These are phyloP conservation scores for Moxostoma hubbsi DNA, from an alignment of 2,797 vertebrate genomes.

Conservation along the genomic window DNA sequence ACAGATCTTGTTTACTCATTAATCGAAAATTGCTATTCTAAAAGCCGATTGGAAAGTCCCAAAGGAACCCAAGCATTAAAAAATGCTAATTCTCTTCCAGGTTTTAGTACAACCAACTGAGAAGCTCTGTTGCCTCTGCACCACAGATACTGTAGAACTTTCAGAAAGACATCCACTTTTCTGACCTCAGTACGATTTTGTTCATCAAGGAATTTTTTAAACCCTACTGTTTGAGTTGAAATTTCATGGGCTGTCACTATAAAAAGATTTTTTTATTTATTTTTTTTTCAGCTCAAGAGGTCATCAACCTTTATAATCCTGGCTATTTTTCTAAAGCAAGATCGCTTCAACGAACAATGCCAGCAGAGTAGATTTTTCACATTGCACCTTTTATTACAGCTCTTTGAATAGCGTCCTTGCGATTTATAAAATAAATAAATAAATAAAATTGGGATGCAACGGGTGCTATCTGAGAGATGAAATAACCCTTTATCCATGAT, in stretches of 20 bases:
- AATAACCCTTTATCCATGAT: conserved; percentile 25
- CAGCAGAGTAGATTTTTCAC: conserved; percentile 8
- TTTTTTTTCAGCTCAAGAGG: conserved; percentile 50
- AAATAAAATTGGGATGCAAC: neutral
- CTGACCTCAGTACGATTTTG: conserved; percentile 22
- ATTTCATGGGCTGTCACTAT: conserved; percentile 48
- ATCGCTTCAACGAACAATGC: conserved; percentile 35
- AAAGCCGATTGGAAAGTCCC: no score
- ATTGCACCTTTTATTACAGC: conserved; percentile 26
- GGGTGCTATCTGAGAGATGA: conserved; percentile 16
- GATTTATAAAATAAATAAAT: neutral
- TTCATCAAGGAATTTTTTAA: conserved; percentile 39
- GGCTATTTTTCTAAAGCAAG: conserved; percentile 31
- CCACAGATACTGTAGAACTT: neutral
- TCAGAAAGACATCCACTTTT: neutral
- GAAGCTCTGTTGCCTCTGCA: neutral
- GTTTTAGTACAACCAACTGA: no score
- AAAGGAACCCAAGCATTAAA: no score
- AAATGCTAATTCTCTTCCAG: no score
- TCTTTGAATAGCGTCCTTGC: conserved; percentile 24
- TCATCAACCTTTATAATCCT: conserved; percentile 54
- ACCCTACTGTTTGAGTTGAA: conserved; percentile 26
- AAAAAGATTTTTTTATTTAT: conserved; percentile 31
- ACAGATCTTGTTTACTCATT: no score
- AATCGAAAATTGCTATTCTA: no score